phyloP scores from a whole-genome alignment of 2,113 vertebrate genomes.

The Platichthys stellatus region DNA sequence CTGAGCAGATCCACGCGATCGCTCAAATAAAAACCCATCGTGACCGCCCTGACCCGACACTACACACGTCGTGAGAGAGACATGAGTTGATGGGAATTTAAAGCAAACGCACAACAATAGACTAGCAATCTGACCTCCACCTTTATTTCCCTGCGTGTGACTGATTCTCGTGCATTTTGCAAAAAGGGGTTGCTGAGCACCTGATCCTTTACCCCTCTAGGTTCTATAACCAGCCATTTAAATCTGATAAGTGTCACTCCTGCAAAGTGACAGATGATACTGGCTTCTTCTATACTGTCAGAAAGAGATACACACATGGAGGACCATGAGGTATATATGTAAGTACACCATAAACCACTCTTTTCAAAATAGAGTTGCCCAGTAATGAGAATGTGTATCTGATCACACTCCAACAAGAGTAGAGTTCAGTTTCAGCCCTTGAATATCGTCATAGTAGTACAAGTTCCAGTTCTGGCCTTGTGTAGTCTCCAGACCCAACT shows the following conservation, averaged over 20 bases:
- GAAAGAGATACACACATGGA: neutral
- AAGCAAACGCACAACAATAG: slow-evolving; percentile 12
- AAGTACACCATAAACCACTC: slow-evolving; percentile 7
- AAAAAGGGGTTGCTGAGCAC: slow-evolving; percentile 11
- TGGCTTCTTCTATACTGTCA: slow-evolving; percentile 4
- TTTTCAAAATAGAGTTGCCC: neutral
- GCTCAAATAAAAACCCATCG: slow-evolving; percentile 3
- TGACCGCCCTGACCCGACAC: slow-evolving; percentile 1
- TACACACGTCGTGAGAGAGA: slow-evolving; percentile 22
- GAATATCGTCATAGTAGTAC: neutral
- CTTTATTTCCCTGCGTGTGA: slow-evolving; percentile 16
- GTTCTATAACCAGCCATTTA: slow-evolving; percentile 21
- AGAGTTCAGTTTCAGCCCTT: slow-evolving; percentile 12
- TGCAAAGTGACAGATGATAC: slow-evolving; percentile 37
- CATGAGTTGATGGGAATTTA: slow-evolving; percentile 27
- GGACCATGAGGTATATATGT: neutral
- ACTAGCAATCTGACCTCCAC: slow-evolving; percentile 11
- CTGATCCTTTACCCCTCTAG: slow-evolving; percentile 54
- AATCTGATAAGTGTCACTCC: too few relatives aligned
- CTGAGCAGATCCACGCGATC: slow-evolving; percentile 31
- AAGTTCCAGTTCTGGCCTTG: slow-evolving; percentile 27
- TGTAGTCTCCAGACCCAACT: slow-evolving; percentile 50
- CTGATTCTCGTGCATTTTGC: slow-evolving; percentile 4
- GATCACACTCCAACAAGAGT: neutral
- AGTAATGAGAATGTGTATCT: neutral